Base-by-base conservation (phyloP, 2,797 vertebrate species). In the Masticophis lateralis region DNA sequence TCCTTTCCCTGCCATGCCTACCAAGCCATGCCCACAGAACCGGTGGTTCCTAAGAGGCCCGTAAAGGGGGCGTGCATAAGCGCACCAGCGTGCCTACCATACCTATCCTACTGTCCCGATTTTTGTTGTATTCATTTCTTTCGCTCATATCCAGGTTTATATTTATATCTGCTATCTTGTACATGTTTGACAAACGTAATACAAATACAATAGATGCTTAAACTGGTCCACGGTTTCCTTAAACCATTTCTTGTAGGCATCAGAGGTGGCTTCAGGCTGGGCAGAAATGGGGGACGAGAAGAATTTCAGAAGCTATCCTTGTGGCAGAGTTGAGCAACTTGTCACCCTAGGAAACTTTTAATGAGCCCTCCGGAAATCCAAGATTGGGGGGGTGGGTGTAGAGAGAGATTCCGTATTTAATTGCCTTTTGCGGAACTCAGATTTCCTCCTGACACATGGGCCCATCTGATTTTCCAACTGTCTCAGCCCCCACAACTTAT, bases 371-470 rank as follows among this genome's bases (percentile, higher is more conserved):
- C 32, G 47, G 22, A 13, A 59, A 94, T 61, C 83, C 69, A 93
- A 94, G 89, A 47, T 0, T 53, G 51, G 8, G 51, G 51, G 90
- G 3, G 43, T n/a, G 7, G 2, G 13, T 53, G 9, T 1, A 32
- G 20, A 5, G 32, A 92, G 89, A 95, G 93, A 57, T 59, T 87
- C 92, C 90, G 6, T 1, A 92, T 91, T 55, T 61, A 95, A 83
- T 37, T 51, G 69, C 87, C 94, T 94, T 96, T 92, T 95, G 83
- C 93, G 92, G 94, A 86, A 94, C 93, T 88, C 94, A 55, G 28
- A 96, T 88, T 93, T 91, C 92, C 93, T 95, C 94, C 51, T 83
- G 95, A 95, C 96, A 93, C 89, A 74, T 37, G 94, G 94, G 88
- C 95, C 94, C 90, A 66, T 43, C 53, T 94, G 91, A 93, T 92